These are phyloP conservation scores for Heliconius erato DNA, from an alignment of 2,888 invertebrate species.

Conservation along the genomic window DNA sequence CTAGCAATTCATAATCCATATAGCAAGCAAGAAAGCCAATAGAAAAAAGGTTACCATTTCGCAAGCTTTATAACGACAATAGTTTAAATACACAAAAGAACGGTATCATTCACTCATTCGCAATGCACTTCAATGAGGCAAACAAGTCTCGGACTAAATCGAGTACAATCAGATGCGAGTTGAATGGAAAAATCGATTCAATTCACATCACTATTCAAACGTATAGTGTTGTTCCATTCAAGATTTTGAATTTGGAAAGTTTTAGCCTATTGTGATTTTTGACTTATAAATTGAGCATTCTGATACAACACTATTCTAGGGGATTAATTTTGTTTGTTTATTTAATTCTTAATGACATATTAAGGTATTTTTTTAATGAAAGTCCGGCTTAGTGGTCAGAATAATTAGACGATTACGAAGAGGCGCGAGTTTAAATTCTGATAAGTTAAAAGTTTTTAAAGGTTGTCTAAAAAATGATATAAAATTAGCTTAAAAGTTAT, in stretches of 20 bases:
- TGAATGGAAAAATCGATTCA: slow-evolving; percentile 76
- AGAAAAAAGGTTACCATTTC: slow-evolving; percentile 36
- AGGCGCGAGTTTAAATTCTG: too few species aligned
- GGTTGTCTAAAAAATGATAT: too few species aligned
- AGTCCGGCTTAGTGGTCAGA: background rate
- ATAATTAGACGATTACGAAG: too few species aligned
- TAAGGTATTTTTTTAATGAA: background rate
- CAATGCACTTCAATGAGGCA: slow-evolving; percentile 48
- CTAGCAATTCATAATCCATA: background rate
- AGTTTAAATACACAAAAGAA: slow-evolving; percentile 48
- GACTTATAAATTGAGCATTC: slow-evolving; percentile 39
- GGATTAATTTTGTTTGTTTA: slow-evolving; percentile 1
- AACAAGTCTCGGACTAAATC: slow-evolving; percentile 59
- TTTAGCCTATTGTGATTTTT: slow-evolving; percentile 46
- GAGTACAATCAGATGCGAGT: slow-evolving; percentile 70
- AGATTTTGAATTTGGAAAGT: slow-evolving; percentile 73
- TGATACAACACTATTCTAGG: background rate
- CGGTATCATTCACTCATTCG: slow-evolving; percentile 51
- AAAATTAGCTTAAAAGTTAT: too few species aligned
- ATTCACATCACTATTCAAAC: slow-evolving; percentile 69
- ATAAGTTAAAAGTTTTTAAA: too few species aligned
- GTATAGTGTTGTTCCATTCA: slow-evolving; percentile 68
- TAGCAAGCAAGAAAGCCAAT: background rate
- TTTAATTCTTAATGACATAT: background rate
- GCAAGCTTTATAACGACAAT: slow-evolving; percentile 44